Evolutionary conservation across 2,797 vertebrate species (phyloP).

Genomic region (Hyperoplus lanceolatus): DNA sequence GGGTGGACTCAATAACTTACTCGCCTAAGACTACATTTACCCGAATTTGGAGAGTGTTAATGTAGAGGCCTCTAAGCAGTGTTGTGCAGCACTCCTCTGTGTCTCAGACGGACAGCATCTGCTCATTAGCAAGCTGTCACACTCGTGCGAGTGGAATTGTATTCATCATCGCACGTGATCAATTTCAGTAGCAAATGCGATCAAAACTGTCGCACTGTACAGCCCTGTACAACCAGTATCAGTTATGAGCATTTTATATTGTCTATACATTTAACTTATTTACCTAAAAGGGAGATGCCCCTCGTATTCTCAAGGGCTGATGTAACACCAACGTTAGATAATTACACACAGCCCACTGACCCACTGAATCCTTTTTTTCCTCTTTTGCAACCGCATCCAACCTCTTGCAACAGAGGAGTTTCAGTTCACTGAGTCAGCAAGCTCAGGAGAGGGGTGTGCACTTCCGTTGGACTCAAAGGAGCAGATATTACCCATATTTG

Average conservation of each 20-base stretch:
- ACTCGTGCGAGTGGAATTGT: too few relatives aligned
- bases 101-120: too few relatives aligned
- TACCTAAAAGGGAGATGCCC: background rate
- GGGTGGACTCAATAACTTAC: too few relatives aligned
- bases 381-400: constrained; percentile 76
- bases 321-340: constrained; percentile 54
- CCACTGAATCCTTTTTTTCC: constrained; percentile 41
- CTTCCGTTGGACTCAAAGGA: constrained; percentile 56
- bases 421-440: constrained; percentile 80
- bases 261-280: background rate
- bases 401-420: constrained; percentile 79
- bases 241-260: background rate
- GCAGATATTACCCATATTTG: constrained; percentile 32
- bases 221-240: background rate
- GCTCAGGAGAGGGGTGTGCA: constrained; percentile 48
- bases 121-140: too few relatives aligned
- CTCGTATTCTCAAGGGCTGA: constrained; percentile 32
- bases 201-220: too few relatives aligned
- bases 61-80: too few relatives aligned
- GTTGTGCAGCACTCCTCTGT: too few relatives aligned
- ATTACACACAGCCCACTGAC: constrained; percentile 47
- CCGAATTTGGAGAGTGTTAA: too few relatives aligned
- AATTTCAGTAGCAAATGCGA: too few relatives aligned
- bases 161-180: too few relatives aligned
- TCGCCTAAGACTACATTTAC: too few relatives aligned